Conservation (phyloP, 2,797 vertebrate species). For the Pantherophis vulpinus region DNA sequence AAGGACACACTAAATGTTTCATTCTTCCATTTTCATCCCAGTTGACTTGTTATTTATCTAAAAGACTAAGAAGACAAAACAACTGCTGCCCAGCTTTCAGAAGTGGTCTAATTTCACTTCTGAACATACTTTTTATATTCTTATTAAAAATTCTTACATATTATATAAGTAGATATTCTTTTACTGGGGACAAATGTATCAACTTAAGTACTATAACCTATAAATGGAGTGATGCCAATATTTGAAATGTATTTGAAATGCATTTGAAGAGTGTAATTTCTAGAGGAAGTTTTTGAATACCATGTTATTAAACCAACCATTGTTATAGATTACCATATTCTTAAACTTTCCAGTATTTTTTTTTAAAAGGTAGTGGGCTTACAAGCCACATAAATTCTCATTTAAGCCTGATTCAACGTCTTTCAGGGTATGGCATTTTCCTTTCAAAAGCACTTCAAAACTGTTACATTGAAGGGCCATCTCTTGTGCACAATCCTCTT, state of each 20-base stretch:
- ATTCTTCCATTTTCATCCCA: background rate
- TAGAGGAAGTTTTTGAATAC: background rate
- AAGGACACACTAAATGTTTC: background rate
- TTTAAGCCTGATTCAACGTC: background rate
- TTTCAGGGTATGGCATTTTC: background rate
- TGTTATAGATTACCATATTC: background rate
- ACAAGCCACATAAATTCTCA: background rate
- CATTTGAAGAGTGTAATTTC: background rate
- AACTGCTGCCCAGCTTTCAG: background rate
- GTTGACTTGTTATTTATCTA: background rate
- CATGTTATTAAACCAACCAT: background rate
- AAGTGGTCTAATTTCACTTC: background rate
- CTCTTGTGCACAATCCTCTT: background rate
- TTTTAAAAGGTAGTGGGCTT: background rate
- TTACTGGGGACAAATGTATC: background rate
- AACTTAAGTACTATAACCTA: background rate
- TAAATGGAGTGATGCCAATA: background rate
- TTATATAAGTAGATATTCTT: background rate
- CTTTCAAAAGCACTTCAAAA: background rate
- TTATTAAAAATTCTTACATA: background rate
- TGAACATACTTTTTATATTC: background rate
- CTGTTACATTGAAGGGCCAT: background rate
- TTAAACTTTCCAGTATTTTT: background rate
- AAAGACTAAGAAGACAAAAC: background rate
- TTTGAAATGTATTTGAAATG: background rate